phyloP scores from a whole-genome alignment of 2,888 invertebrate genomes.

The Smittia aterrima region DNA sequence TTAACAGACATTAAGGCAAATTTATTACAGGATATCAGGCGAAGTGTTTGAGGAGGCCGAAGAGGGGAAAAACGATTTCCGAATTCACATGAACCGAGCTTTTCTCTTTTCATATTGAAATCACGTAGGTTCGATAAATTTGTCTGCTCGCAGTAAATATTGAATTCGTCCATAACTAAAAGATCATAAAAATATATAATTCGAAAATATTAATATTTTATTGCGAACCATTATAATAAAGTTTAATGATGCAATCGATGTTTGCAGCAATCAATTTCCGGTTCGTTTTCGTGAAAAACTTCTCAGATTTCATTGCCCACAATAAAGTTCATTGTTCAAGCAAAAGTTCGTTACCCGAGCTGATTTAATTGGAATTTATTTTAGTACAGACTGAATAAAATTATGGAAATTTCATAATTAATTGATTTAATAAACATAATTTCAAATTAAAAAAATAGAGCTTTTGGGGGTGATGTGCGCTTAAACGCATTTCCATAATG shows the following conservation, averaged over 20 bases:
- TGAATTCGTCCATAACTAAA: slow-evolving; percentile 25
- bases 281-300: background rate
- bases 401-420: too few relatives aligned
- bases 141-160: slow-evolving; percentile 33
- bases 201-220: slow-evolving; percentile 31
- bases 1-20: background rate
- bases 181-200: slow-evolving; percentile 30
- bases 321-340: background rate
- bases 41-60: background rate
- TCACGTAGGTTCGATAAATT: slow-evolving; percentile 33
- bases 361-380: too few relatives aligned
- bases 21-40: background rate
- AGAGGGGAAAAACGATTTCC: background rate
- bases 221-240: slow-evolving; percentile 27
- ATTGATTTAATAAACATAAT: too few relatives aligned
- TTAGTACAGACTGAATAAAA: too few relatives aligned
- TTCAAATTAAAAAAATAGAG: too few relatives aligned
- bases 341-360: background rate
- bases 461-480: too few relatives aligned
- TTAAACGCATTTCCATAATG: too few relatives aligned
- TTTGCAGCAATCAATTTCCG: background rate
- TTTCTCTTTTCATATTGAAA: slow-evolving; percentile 30
- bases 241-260: slow-evolving; percentile 14
- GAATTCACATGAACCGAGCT: background rate
- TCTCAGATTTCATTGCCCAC: background rate